Base-by-base conservation (phyloP, 1,140 invertebrate species). In the Heliconius himera region DNA sequence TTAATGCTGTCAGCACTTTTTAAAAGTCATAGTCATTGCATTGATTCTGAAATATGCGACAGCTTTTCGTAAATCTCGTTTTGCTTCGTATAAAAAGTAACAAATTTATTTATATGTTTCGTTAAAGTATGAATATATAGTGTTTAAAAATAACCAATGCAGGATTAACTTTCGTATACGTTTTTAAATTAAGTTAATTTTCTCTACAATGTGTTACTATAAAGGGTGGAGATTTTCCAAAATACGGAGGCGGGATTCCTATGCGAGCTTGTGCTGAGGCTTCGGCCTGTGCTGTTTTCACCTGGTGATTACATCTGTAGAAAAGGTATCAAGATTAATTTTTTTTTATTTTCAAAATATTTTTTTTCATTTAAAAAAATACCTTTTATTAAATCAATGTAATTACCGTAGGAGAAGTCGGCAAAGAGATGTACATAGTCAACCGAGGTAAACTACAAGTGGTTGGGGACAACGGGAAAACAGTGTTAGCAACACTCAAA, bases 341-440 rank as follows among this genome's bases (percentile, higher is more conserved):
- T 41, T 70, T 71, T 22, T 22, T 4, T 26, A 26, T 70, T 16
- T 70, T 8, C 16, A 72, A 72, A 36, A 1, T 73, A 73, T 33
- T 26, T 54, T 16, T 4, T 77, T 76, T 77, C 38, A 16, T 73
- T 75, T 8, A 16, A n/a, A 76, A 16, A 73, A 71, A 29, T 18
- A 20, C 1, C 29, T 46, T 38, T 29, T 74, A 36, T 70, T 26
- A 51, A 74, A 41, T 38, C 22, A 74, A 56, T 74, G 4, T 70
- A 13, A 74, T 76, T 70, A 86, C 94, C 94, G 1, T 96, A 99
- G 99, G 99, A 85, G 99, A 99, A 96, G 98, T 99, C 78, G 99
- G 99, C 79, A 99, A 99, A 95, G 99, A 99, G 95, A 99, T 99
- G 99, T 99, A 99, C 95, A 99, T 99, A 96, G 99, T 99, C 83